Conservation (phyloP, 2,888 invertebrate genomes). For the Tortrix viridana region DNA sequence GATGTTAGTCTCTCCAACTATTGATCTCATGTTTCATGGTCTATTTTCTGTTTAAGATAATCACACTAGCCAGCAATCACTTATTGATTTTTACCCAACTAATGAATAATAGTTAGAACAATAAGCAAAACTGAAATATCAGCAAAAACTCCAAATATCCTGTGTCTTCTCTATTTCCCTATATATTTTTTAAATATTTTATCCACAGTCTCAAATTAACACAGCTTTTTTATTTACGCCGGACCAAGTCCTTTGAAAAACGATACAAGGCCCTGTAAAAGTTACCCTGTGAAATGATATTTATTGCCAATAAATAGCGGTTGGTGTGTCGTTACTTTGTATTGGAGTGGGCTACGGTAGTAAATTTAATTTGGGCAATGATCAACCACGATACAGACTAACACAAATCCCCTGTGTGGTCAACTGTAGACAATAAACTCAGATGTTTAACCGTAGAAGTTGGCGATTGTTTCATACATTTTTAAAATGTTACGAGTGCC, state of each 20-base stretch:
- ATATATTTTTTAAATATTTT: background rate
- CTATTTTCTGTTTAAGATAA: too few species aligned
- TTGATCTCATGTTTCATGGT: too few species aligned
- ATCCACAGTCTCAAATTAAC: constrained; percentile 37
- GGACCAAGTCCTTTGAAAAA: constrained; percentile 39
- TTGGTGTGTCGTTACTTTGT: constrained; percentile 64
- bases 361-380: constrained; percentile 74
- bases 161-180: too few species aligned
- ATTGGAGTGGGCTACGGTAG: constrained; percentile 61
- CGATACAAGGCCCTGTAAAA: constrained; percentile 48
- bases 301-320: constrained; percentile 72
- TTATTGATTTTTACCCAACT: too few species aligned
- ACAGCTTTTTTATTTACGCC: constrained; percentile 32
- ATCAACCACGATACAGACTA: constrained; percentile 52
- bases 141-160: too few species aligned
- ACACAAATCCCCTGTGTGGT: constrained; percentile 31
- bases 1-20: too few species aligned
- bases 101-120: too few species aligned
- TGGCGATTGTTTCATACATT: constrained; percentile 3
- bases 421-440: constrained; percentile 26
- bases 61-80: too few species aligned
- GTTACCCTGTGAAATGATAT: constrained; percentile 71
- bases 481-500: background rate
- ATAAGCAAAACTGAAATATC: too few species aligned
- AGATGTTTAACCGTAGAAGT: constrained; percentile 3